Evolutionary conservation across 23 tunicate genomes (phyloP).

Genomic region (Corella eumyota): DNA sequence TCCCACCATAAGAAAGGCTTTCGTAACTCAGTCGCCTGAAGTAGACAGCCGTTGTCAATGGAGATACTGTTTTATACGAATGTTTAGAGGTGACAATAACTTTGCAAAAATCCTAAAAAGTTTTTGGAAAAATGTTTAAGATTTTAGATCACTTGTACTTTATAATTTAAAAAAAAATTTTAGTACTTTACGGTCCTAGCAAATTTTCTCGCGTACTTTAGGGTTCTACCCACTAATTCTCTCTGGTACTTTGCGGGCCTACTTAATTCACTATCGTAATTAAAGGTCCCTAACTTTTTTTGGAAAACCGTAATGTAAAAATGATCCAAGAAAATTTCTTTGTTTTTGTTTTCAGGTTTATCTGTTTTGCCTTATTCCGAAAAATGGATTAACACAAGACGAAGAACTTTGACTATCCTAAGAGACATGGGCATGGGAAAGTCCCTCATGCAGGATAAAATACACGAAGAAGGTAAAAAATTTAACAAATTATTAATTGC

Average conservation of each 20-base stretch:
- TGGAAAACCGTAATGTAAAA: no score
- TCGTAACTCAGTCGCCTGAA: slow-evolving; percentile 41
- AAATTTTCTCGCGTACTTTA: no score
- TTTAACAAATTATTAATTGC: no score
- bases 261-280: no score
- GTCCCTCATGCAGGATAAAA: slow-evolving; percentile 44
- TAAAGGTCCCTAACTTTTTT: no score
- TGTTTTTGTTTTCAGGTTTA: slow-evolving; percentile 35
- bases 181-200: no score
- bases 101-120: no score
- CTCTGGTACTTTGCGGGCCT: no score
- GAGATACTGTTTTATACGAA: slow-evolving; percentile 67
- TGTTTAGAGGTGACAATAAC: slow-evolving; percentile 50
- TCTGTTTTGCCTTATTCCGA: slow-evolving; percentile 82
- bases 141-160: no score
- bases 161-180: no score
- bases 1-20: slow-evolving; percentile 45
- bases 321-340: background rate
- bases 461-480: slow-evolving; percentile 69
- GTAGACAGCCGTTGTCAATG: slow-evolving; percentile 73
- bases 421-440: slow-evolving; percentile 87
- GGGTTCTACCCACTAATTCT: no score
- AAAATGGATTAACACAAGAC: slow-evolving; percentile 75
- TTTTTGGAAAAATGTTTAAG: no score
- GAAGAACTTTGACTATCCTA: slow-evolving; percentile 53